Evolutionary conservation across 2,888 invertebrate genomes (phyloP).

Genomic region (Tipula confusa): DNA sequence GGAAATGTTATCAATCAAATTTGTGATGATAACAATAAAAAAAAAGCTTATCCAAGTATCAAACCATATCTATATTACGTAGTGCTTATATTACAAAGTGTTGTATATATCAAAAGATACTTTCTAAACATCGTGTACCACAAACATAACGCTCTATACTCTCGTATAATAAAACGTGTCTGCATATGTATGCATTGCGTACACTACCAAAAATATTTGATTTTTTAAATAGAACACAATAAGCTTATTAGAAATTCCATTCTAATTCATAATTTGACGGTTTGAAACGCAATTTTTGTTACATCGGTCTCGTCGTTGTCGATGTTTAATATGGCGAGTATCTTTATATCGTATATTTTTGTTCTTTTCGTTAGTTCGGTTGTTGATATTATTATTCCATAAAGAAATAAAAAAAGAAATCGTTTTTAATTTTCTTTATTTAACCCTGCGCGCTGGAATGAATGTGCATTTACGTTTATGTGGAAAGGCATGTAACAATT

Average conservation of each 20-base stretch:
- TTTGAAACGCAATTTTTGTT: background rate
- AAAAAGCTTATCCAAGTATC: constrained; percentile 14
- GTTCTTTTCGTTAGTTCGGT: background rate
- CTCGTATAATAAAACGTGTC: background rate
- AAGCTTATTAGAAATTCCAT: background rate
- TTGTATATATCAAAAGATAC: background rate
- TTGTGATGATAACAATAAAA: background rate
- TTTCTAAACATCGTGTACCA: background rate
- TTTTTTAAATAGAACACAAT: constrained; percentile 12
- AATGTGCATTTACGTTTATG: background rate
- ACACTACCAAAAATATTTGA: background rate
- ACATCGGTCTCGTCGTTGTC: background rate
- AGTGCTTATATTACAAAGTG: background rate
- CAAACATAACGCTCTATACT: background rate
- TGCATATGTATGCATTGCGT: background rate
- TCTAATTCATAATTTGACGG: constrained; percentile 20
- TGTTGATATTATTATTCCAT: background rate
- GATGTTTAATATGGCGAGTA: background rate
- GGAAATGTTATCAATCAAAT: background rate
- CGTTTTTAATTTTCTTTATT: constrained; percentile 1
- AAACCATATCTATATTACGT: background rate
- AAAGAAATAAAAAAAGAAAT: constrained; percentile 20
- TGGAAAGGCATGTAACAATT: background rate
- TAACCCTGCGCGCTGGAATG: constrained; percentile 3
- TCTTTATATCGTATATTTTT: background rate